phyloP scores from a whole-genome alignment of 2,888 invertebrate genomes.

The Microctonus brassicae region DNA sequence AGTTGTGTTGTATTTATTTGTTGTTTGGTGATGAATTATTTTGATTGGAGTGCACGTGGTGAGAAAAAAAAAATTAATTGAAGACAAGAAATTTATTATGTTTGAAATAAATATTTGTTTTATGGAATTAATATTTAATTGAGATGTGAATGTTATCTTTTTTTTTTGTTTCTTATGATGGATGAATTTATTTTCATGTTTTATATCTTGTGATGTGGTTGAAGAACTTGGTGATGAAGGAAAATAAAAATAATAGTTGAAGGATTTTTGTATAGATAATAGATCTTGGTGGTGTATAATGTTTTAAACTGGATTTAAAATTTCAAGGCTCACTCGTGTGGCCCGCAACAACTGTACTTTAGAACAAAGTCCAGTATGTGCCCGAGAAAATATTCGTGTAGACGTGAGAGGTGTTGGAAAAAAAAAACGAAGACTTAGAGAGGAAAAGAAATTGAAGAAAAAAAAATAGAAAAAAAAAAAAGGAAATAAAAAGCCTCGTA shows the following conservation, averaged over 20 bases:
- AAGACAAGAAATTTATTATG: no score
- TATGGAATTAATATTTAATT: no score
- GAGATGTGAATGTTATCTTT: no score
- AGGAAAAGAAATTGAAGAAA: not conserved
- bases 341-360: conserved; percentile 17
- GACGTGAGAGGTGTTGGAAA: not conserved
- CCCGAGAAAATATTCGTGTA: not conserved
- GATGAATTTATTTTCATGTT: no score
- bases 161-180: no score
- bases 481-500: conserved; percentile 60
- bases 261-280: not conserved
- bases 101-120: no score
- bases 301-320: conserved; percentile 20
- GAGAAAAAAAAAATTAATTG: no score
- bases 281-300: not conserved
- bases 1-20: no score
- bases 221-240: no score
- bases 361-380: conserved; percentile 41
- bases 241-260: not conserved
- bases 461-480: conserved; percentile 26
- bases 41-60: no score
- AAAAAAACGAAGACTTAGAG: not conserved
- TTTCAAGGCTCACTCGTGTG: conserved; percentile 35
- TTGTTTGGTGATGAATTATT: no score
- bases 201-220: no score